Evolutionary conservation across 2,888 invertebrate species (phyloP), one percentile per base, ranked within the genome.

Genomic region (Drosophila koepferae): DNA sequence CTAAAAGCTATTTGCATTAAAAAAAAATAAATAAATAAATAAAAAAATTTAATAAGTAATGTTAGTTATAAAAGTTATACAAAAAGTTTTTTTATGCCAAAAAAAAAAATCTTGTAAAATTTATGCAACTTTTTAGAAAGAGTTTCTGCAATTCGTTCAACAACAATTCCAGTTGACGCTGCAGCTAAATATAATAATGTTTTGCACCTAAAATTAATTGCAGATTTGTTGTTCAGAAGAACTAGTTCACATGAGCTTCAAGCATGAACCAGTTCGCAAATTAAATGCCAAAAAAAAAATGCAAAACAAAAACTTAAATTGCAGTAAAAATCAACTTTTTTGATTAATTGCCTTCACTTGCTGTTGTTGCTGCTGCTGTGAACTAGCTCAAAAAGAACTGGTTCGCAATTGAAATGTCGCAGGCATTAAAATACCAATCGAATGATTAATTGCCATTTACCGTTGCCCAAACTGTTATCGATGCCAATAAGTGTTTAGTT

Each of bases 381-480:
- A 55, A 41, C 55, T 46, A 18, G 28, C 23, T 28, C 20, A 20
- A 44, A 49, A 70, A 40, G 66, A 75, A 75, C 75, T 75, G 75
- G 76, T 76, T 76, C 75, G 34, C 69, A 53, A 43, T 40, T 31
- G 43, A 40, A 63, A 41, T 48, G 49, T 44, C 55, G 61, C 60
- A 38, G 58, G 43, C 67, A 75, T 76, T 76, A 66, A 72, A 75
- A 75, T 67, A 48, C 59, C 75, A 76, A 76, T 51, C 65, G 20
- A 40, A 48, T 76, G 75, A 75, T 75, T 75, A 75, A 75, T 75
- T 60, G 75, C 51, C 72, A 66, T 67, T 75, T 67, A 72, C 67
- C 76, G 77, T 62, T 38, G 34, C 34, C 34, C 53, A n/a, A 63
- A 58, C 36, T 69, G 74, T 62, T 74, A 74, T 74, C 74, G 56